A percentile compares a stretch with the other conserved stretches of the same genome.
phyloP scores from a whole-genome alignment of 64 coral and sea anemone genomes.

The Montipora cactus region DNA sequence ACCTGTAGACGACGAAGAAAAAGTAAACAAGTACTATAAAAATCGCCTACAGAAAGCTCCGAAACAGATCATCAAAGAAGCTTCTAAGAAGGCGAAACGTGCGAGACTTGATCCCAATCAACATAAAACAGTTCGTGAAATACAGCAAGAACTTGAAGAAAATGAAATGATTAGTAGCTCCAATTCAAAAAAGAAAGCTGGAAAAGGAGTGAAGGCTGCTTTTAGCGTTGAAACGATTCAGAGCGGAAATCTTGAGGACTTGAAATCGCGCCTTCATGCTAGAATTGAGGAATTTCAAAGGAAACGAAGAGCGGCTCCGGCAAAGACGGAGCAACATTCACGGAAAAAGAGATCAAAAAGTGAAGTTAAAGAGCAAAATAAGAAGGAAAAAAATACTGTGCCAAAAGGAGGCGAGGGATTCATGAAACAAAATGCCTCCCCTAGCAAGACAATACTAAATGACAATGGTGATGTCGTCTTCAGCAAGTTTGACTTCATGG shows the following conservation, averaged over 20 bases:
- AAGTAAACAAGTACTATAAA: slow-evolving; percentile 83
- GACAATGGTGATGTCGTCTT: slow-evolving; percentile 97
- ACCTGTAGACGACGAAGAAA: slow-evolving; percentile 82
- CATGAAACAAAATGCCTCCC: neutral
- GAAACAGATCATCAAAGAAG: slow-evolving; percentile 94
- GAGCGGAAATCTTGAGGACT: slow-evolving; percentile 77
- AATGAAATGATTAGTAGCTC: neutral
- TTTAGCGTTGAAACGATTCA: slow-evolving; percentile 94
- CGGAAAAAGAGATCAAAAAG: slow-evolving; percentile 80
- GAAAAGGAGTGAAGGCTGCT: neutral
- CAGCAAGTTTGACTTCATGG: slow-evolving; percentile 99
- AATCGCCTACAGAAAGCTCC: slow-evolving; percentile 85
- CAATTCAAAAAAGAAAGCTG: slow-evolving; percentile 10
- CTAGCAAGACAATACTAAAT: slow-evolving; percentile 74
- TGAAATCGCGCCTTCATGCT: slow-evolving; percentile 76
- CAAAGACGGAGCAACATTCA: slow-evolving; percentile 29
- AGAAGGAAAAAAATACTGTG: slow-evolving; percentile 45
- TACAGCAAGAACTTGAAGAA: slow-evolving; percentile 59
- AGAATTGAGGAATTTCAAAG: slow-evolving; percentile 81
- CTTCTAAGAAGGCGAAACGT: slow-evolving; percentile 87
- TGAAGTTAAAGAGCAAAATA: slow-evolving; percentile 72
- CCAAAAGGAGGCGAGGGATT: slow-evolving; percentile 24
- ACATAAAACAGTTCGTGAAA: slow-evolving; percentile 78
- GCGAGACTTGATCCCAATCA: slow-evolving; percentile 82
- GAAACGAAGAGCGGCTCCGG: slow-evolving; percentile 69